Evolutionary conservation across 2,797 vertebrate genomes (phyloP), one percentile per base, ranked within the genome.

Genomic region (Rhinophrynus dorsalis): DNA sequence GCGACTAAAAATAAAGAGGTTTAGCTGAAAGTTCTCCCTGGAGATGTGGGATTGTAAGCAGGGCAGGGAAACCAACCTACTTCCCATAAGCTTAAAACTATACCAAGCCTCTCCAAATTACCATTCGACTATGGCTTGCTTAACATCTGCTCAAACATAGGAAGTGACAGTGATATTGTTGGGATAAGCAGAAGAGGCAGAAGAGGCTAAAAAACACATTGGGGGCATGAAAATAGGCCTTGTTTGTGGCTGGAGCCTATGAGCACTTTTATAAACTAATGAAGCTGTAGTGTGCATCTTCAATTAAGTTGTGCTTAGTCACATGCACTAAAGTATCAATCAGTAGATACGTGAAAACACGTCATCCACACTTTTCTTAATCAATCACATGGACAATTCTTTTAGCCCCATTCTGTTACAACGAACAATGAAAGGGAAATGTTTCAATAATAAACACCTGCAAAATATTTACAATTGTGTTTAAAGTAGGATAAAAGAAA

Each of bases 61-160:
- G 81, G 83, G 78, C 86, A 84, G 84, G 80, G 88, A 84, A 88
- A 86, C 84, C 81, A 90, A 87, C 86, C 79, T 83, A 84, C 89
- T 90, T 91, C 84, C 84, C 86, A 86, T 81, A 83, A 88, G 92
- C 89, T 95, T 95, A 95, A 94, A 73, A 89, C 90, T 88, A 85
- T 77, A n/a, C n/a, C 82, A 91, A 92, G 89, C 87, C 91, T 93
- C 90, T 90, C 87, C 84, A 92, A 91, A 97, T 97, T 98, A 96
- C 93, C 94, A 99, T 99, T 94, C 95, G 95, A 88, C 93, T 84
- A 94, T 37, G 91, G 91, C 92, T 91, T 89, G 89, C 87, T 92
- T 91, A 94, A 96, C 97, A 97, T 97, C 96, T 99, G 97, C 84
- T 91, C 82, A 75, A 74, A 78, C 80, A 51, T 23, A 68, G 85